phyloP scores from a whole-genome alignment of 2,797 vertebrate species.

The Remorina albescens region DNA sequence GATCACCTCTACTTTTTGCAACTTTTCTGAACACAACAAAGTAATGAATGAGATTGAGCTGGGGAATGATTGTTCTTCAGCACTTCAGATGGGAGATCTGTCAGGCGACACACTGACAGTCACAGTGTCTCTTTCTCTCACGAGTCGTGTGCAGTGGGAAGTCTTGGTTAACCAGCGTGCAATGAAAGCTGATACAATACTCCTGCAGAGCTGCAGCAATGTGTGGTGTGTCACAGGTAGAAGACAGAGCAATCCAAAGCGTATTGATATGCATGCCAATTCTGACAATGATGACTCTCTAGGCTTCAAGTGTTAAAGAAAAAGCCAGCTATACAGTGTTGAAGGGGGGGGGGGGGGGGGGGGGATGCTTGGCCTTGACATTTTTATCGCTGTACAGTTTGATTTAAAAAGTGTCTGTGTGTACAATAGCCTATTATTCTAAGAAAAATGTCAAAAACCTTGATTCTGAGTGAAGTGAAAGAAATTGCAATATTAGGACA shows the following conservation, averaged over 20 bases:
- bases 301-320: slow-evolving; percentile 55
- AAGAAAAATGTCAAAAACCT: slow-evolving; percentile 86
- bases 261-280: slow-evolving; percentile 74
- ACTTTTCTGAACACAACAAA: slow-evolving; percentile 72
- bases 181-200: slow-evolving; percentile 76
- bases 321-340: slow-evolving; percentile 47
- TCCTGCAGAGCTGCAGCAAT: slow-evolving; percentile 65
- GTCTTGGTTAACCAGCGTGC: slow-evolving; percentile 79
- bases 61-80: slow-evolving; percentile 64
- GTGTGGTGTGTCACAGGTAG: slow-evolving; percentile 67
- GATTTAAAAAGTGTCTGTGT: slow-evolving; percentile 81
- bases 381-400: slow-evolving; percentile 79
- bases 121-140: slow-evolving; percentile 59
- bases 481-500: slow-evolving; percentile 84
- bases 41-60: slow-evolving; percentile 75
- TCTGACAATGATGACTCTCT: slow-evolving; percentile 76
- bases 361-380: slow-evolving; percentile 72
- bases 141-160: slow-evolving; percentile 66
- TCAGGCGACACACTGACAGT: slow-evolving; percentile 74
- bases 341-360: not conserved
- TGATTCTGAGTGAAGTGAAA: slow-evolving; percentile 81
- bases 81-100: slow-evolving; percentile 71
- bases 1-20: slow-evolving; percentile 74
- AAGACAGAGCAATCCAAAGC: slow-evolving; percentile 59
- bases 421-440: slow-evolving; percentile 81